Percentiles rank a stretch among this genome's conserved stretches.
Conservation (phyloP, 2,888 invertebrate species). For the Philopedon plagiatum region DNA sequence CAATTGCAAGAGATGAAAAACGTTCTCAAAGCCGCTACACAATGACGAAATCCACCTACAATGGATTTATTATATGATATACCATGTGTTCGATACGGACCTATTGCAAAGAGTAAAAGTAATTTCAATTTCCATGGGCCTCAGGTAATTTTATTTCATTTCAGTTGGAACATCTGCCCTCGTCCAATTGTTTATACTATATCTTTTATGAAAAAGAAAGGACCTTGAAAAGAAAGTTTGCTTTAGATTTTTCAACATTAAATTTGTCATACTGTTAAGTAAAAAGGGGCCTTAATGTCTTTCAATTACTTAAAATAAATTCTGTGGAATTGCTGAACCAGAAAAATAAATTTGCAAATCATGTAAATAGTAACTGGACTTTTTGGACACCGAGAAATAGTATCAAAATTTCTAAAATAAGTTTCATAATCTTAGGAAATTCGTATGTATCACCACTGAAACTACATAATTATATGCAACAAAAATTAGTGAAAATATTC, state of each 20-base stretch:
- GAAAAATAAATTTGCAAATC: too few relatives aligned
- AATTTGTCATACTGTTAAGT: too few relatives aligned
- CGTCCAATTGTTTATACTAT: background rate
- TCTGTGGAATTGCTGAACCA: too few relatives aligned
- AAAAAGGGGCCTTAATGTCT: too few relatives aligned
- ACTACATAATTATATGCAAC: too few relatives aligned
- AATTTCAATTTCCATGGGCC: conserved; percentile 9
- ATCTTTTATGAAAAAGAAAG: background rate
- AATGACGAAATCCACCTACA: conserved; percentile 22
- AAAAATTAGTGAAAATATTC: too few relatives aligned
- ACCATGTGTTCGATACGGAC: conserved; percentile 25
- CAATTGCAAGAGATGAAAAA: conserved; percentile 25
- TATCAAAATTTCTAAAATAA: too few relatives aligned
- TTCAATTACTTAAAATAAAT: too few relatives aligned
- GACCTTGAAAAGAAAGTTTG: background rate
- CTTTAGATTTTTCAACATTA: background rate
- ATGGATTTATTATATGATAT: conserved; percentile 30
- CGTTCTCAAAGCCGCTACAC: conserved; percentile 17
- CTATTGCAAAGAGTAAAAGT: background rate
- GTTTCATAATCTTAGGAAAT: too few relatives aligned
- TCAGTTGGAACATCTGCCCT: conserved; percentile 7
- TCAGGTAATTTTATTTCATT: conserved; percentile 17
- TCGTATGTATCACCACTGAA: too few relatives aligned
- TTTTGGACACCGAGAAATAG: too few relatives aligned
- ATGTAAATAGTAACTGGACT: too few relatives aligned